Evolutionary conservation across 2,797 vertebrate species (phyloP).

Genomic region (Myotis planiceps): DNA sequence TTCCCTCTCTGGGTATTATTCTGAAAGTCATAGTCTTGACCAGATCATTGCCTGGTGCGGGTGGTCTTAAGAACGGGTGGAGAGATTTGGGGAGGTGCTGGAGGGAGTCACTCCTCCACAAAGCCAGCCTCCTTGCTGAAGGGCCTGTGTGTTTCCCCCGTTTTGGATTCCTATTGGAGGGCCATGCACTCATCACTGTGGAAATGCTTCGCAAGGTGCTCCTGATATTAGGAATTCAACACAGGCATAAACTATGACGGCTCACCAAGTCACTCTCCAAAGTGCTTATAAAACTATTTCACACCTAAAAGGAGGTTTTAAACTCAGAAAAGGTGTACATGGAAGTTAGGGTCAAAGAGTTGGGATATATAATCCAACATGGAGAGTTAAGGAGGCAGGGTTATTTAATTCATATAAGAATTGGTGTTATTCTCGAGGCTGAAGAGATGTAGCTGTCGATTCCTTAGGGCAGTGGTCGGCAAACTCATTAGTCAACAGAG

Average conservation of each 20-base stretch:
- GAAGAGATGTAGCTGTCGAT: not conserved
- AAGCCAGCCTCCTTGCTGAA: not conserved
- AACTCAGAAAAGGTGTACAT: not conserved
- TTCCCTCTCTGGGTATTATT: not conserved
- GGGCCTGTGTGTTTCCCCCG: not conserved
- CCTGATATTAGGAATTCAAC: not conserved
- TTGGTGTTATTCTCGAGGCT: not conserved
- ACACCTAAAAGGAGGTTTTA: constrained; percentile 32
- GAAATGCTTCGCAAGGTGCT: not conserved
- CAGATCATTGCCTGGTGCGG: not conserved
- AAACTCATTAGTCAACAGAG: too few species aligned
- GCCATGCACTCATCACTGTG: not conserved
- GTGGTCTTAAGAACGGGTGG: not conserved
- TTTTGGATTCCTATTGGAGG: not conserved
- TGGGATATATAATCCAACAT: not conserved
- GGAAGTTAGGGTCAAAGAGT: not conserved
- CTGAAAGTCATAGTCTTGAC: not conserved
- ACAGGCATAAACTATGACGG: not conserved
- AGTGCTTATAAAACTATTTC: constrained; percentile 22
- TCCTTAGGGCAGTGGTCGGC: not conserved
- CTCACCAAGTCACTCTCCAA: not conserved
- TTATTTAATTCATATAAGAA: not conserved
- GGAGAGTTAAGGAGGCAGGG: not conserved
- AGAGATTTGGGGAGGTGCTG: not conserved
- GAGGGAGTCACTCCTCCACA: not conserved